Percentiles rank a stretch among this genome's conserved stretches.
These are phyloP conservation scores for Ophioderma brevispina DNA, from an alignment of 35 echinoderm and acorn worm genomes.

Conservation along the genomic window DNA sequence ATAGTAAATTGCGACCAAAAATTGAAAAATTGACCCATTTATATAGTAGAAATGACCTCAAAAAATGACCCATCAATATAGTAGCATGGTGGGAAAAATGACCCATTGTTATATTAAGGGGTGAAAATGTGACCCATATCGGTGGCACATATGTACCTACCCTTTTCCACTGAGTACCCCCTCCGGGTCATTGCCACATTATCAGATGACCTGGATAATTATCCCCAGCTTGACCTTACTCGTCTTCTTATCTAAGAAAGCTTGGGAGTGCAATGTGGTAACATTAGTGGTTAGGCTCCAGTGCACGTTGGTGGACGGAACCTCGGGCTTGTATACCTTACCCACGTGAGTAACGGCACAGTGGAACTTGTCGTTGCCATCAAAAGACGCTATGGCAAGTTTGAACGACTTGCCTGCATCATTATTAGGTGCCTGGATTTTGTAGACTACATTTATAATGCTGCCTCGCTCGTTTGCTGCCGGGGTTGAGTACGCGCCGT, in stretches of 20 bases:
- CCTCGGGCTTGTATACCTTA: constrained; percentile 24
- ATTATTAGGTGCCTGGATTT: constrained; percentile 42
- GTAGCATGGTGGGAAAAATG: too few species aligned
- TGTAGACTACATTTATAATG: constrained; percentile 1
- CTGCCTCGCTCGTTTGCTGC: neutral
- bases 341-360: constrained; percentile 37
- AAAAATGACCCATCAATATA: too few species aligned
- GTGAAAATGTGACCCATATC: too few species aligned
- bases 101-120: too few species aligned
- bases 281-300: constrained; percentile 57
- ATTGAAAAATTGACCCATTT: too few species aligned
- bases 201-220: constrained; percentile 41
- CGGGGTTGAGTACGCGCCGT: neutral
- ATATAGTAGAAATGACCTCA: too few species aligned
- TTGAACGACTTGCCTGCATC: constrained; percentile 42
- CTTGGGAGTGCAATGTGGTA: constrained; percentile 34
- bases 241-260: constrained; percentile 17
- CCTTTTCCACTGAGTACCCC: too few species aligned
- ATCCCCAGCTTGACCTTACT: constrained; percentile 46
- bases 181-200: too few species aligned
- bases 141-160: too few species aligned
- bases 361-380: constrained; percentile 24
- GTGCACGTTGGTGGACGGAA: constrained; percentile 38
- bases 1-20: too few species aligned
- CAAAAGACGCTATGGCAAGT: constrained; percentile 28